These are phyloP conservation scores for Arothron firmamentum DNA, from an alignment of 2,113 vertebrate genomes.

Conservation along the genomic window DNA sequence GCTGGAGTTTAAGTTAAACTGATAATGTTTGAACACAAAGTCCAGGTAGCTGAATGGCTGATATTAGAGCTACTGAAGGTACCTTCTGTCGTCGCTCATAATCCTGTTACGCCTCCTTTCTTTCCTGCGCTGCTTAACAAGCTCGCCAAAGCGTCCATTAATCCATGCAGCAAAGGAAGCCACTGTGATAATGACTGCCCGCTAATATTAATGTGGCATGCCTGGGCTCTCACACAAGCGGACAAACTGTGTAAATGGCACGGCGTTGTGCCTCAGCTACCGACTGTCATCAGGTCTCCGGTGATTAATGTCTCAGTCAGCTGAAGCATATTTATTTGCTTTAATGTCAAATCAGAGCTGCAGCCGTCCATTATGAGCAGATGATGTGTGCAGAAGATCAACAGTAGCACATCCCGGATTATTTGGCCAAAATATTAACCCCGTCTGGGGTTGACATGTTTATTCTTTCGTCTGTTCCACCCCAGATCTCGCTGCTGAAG, in stretches of 20 bases:
- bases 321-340: slow-evolving; percentile 22
- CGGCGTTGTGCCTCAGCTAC: not conserved
- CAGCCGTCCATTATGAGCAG: no score
- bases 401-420: no score
- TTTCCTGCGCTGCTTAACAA: slow-evolving; percentile 5
- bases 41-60: no score
- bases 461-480: not conserved
- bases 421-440: no score
- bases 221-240: slow-evolving; percentile 12
- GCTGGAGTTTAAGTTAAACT: no score
- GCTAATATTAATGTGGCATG: slow-evolving; percentile 33
- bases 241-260: no score
- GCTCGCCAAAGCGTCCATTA: not conserved
- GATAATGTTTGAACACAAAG: no score
- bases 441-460: not conserved
- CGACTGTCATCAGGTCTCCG: not conserved
- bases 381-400: no score
- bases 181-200: slow-evolving; percentile 25
- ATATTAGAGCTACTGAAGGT: no score
- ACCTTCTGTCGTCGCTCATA: not conserved
- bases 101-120: slow-evolving; percentile 5
- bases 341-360: slow-evolving; percentile 15
- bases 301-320: slow-evolving; percentile 17
- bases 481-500: slow-evolving; percentile 93
- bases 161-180: not conserved